Conservation (phyloP, 2,888 invertebrate genomes). For the Sceliomorpha sp. region DNA sequence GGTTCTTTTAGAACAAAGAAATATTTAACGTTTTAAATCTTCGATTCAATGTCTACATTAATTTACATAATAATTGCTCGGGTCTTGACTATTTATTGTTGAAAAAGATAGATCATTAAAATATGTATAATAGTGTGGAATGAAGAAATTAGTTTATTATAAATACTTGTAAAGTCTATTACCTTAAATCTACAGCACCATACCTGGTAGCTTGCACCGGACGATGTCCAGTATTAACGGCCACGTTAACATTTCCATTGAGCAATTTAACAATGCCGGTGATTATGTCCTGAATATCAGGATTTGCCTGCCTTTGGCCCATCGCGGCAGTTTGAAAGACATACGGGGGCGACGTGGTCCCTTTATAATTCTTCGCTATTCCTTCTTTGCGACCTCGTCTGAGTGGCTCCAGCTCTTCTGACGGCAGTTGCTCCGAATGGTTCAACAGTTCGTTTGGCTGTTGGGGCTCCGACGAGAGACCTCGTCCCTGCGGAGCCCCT, state of each 20-base stretch:
- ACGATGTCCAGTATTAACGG: conserved; percentile 87
- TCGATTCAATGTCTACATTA: no score
- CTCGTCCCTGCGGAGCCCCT: conserved; percentile 88
- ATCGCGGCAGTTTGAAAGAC: conserved; percentile 62
- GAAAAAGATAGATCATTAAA: no score
- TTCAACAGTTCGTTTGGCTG: conserved; percentile 79
- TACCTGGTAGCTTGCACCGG: conserved; percentile 82
- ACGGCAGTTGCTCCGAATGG: conserved; percentile 63
- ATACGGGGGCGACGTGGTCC: conserved; percentile 67
- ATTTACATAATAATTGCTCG: no score
- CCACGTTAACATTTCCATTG: conserved; percentile 93
- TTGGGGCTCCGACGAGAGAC: conserved; percentile 86
- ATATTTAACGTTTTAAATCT: no score
- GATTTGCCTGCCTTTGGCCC: conserved; percentile 83
- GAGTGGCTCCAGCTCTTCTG: conserved; percentile 54
- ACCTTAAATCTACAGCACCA: conserved; percentile 13
- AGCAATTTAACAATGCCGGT: conserved; percentile 93
- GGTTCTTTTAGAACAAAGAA: no score
- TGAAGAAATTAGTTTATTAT: no score
- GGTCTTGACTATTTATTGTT: no score
- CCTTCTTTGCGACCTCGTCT: conserved; percentile 74
- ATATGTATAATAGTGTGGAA: no score
- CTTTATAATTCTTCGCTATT: conserved; percentile 74
- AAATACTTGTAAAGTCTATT: no score
- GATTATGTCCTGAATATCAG: conserved; percentile 94